A percentile compares a stretch with the other conserved stretches of the same genome.
Evolutionary conservation across 2,797 vertebrate genomes (phyloP).

Genomic region (Halcyon chelicuti): DNA sequence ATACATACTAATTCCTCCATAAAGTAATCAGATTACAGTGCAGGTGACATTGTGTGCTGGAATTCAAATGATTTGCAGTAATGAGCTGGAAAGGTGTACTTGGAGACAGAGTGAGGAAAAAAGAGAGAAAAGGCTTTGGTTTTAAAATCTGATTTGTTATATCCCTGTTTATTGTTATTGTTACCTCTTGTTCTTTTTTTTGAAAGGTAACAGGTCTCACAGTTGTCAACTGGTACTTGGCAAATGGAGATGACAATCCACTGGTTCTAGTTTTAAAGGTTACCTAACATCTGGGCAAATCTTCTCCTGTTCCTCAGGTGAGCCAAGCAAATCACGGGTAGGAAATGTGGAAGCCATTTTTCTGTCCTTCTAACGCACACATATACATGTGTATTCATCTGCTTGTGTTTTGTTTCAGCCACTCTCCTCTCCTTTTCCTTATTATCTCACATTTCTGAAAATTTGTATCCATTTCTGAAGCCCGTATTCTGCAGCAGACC

Average conservation of each 20-base stretch:
- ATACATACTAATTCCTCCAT: slow-evolving; percentile 98
- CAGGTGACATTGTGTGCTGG: slow-evolving; percentile 93
- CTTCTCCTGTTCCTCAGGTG: not conserved
- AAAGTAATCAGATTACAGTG: slow-evolving; percentile 99
- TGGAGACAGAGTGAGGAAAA: slow-evolving; percentile 75
- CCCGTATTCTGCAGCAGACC: not conserved
- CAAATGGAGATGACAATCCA: not conserved
- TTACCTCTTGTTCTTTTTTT: slow-evolving; percentile 66
- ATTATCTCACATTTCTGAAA: not conserved
- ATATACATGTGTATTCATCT: not conserved
- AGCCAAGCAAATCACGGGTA: not conserved
- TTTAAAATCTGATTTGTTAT: slow-evolving; percentile 77
- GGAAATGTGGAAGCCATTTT: not conserved
- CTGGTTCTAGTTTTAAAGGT: not conserved
- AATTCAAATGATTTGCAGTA: slow-evolving; percentile 90
- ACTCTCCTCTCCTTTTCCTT: not conserved
- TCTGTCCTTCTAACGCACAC: not conserved
- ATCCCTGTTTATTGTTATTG: slow-evolving; percentile 65
- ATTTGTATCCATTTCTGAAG: not conserved
- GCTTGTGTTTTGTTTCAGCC: not conserved
- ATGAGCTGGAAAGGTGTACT: slow-evolving; percentile 88
- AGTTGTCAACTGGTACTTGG: not conserved
- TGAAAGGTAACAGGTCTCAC: slow-evolving; percentile 39
- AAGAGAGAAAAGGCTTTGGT: slow-evolving; percentile 78
- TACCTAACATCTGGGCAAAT: not conserved